Conservation (phyloP, 2,113 vertebrate genomes). For the Nesoenas mayeri region DNA sequence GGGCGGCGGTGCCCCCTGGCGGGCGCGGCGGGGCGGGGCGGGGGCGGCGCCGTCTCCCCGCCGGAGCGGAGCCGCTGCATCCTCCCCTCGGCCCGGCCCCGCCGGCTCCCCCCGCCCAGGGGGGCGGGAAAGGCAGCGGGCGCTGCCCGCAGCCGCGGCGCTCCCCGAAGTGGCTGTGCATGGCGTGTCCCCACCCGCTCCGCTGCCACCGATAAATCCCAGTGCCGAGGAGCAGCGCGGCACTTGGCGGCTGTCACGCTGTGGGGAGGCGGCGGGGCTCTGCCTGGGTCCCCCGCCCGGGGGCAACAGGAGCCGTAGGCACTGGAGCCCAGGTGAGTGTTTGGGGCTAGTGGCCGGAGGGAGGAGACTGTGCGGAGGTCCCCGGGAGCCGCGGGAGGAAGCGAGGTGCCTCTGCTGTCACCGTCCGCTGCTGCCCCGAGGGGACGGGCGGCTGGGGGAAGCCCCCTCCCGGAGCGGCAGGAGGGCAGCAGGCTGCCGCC, state of each 20-base stretch:
- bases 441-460: background rate
- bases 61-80: background rate
- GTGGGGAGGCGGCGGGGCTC: background rate
- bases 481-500: background rate
- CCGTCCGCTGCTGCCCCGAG: background rate
- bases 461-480: background rate
- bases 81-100: background rate
- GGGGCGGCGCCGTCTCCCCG: background rate
- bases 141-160: background rate
- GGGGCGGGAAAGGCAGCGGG: background rate
- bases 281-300: background rate
- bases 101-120: background rate
- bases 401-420: background rate
- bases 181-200: background rate
- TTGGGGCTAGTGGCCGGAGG: background rate
- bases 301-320: background rate
- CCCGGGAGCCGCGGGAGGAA: background rate
- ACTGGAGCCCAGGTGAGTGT: constrained; percentile 27
- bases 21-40: background rate
- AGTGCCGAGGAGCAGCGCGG: background rate
- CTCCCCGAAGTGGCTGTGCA: background rate
- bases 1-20: background rate
- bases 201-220: constrained; percentile 9
- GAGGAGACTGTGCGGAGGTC: background rate
- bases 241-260: background rate